Evolutionary conservation across 2,797 vertebrate genomes (phyloP), one percentile per base, ranked within the genome.

Genomic region (Myripristis jacobus): DNA sequence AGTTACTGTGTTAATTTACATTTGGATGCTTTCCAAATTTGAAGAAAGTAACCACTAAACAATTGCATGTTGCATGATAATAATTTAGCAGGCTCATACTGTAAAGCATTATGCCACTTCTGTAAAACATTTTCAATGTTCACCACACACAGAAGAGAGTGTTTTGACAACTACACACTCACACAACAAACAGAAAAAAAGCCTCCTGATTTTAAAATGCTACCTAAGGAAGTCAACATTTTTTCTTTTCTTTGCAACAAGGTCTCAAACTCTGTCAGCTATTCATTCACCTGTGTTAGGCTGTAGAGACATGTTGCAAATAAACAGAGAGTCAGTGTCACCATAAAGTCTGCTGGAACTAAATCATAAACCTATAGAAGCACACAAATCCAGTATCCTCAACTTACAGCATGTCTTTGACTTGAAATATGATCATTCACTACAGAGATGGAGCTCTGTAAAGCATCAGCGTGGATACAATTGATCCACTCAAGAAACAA

Each of bases 51-150:
- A 47, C 55, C 3, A 71, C 27, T 59, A 50, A 58, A 68, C 71
- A 52, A 25, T 31, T n/a, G n/a, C n/a, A n/a, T n/a, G n/a, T n/a
- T n/a, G n/a, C n/a, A n/a, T n/a, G n/a, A n/a, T n/a, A n/a, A n/a
- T n/a, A n/a, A n/a, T n/a, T n/a, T n/a, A n/a, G n/a, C n/a, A 80
- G 70, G 82, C 66, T 51, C 69, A 63, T 16, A 64, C 19, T 38
- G 56, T 77, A 71, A 74, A 74, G 51, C 51, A 21, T 69, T 68
- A 75, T 77, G 77, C 74, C 54, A 57, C 70, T 75, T 73, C 31
- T 41, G 50, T 57, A 52, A 77, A 75, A 43, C n/a, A 55, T 67
- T 73, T 58, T 58, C n/a, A 54, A 48, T 64, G 47, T 74, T 51
- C 60, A 62, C n/a, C 18, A 16, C 55, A 13, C 58, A 67, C 57